Evolutionary conservation across 2,797 vertebrate genomes (phyloP), one percentile per base, ranked within the genome.

Genomic region (Hydrolagus colliei): DNA sequence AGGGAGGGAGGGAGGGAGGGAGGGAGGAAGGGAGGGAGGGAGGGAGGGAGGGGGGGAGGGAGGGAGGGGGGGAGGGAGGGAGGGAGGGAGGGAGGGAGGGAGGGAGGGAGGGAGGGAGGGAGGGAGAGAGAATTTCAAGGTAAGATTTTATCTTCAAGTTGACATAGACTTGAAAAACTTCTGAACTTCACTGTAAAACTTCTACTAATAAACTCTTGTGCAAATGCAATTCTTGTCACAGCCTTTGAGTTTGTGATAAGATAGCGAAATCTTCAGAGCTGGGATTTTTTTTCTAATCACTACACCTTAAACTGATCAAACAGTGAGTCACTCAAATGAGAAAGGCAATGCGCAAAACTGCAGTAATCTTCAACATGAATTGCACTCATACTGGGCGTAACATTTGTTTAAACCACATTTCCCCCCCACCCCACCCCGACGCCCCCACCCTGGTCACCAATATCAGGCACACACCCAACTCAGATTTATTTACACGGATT

Each of bases 61-160:
- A 52, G 41, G 41, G 41, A 52, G 41, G 41, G 41, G 1, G 41
- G 41, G 6, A 71, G 32, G n/a, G 41, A 52, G 41, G 41, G 41
- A 52, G 41, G 41, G 41, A 52, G 41, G 41, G 41, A 52, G 41
- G 41, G 41, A 52, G 0, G 41, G 41, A 52, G 0, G 41, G 41
- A 52, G 0, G 41, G 41, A 52, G 0, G 41, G 41, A 52, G 0
- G 27, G 41, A 52, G 41, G 41, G 41, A 52, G 41, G 41, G 41
- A 52, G 41, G 41, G 41, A 52, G 41, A 1, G 6, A 71, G 32
- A 16, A 35, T 84, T 5, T 84, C 79, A 84, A 84, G 79, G 79
- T 84, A 68, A 84, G 27, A 71, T 71, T 84, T 84, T 84, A 84
- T 84, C 79, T 84, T 71, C 79, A 84, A 84, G 79, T 71, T 68